These are phyloP conservation scores for Hydroisotoma schaefferi DNA, from an alignment of 2,888 invertebrate genomes.

Conservation along the genomic window DNA sequence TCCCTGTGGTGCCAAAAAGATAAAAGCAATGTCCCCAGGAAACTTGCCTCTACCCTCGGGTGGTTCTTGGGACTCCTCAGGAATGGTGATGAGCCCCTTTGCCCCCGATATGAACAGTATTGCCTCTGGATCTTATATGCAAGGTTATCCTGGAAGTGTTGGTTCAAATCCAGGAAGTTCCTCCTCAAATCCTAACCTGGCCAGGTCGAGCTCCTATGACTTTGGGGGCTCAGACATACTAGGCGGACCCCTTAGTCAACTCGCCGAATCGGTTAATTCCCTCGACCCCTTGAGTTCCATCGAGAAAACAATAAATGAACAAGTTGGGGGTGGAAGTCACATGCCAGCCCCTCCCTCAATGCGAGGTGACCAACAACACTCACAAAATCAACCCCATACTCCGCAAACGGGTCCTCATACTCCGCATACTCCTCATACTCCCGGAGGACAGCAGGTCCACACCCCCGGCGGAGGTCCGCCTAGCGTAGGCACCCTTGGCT, in stretches of 20 bases:
- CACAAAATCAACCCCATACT: slow-evolving; percentile 62
- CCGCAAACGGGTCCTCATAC: slow-evolving; percentile 71
- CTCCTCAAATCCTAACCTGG: slow-evolving; percentile 50
- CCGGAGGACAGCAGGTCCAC: slow-evolving; percentile 62
- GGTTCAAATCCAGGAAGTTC: slow-evolving; percentile 50
- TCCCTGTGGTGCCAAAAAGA: slow-evolving; percentile 38
- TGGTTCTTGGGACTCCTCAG: slow-evolving; percentile 65
- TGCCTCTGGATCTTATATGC: slow-evolving; percentile 56
- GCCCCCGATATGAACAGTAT: slow-evolving; percentile 86
- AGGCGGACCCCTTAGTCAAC: slow-evolving; percentile 71
- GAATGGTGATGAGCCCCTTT: slow-evolving; percentile 81
- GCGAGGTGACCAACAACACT: slow-evolving; percentile 24
- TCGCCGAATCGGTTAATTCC: slow-evolving; percentile 82
- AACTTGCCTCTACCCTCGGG: slow-evolving; percentile 39
- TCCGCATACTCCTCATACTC: slow-evolving; percentile 71
- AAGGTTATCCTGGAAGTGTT: slow-evolving; percentile 57
- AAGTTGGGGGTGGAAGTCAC: slow-evolving; percentile 56
- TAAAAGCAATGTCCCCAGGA: slow-evolving; percentile 42
- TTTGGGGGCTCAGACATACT: slow-evolving; percentile 42
- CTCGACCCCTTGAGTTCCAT: slow-evolving; percentile 87
- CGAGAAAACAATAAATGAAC: slow-evolving; percentile 87
- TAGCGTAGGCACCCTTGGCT: slow-evolving; percentile 62
- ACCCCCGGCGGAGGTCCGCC: slow-evolving; percentile 75
- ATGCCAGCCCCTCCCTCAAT: slow-evolving; percentile 38
- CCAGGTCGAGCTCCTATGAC: slow-evolving; percentile 49